Percentiles rank a stretch among this genome's conserved stretches.
phyloP scores from a whole-genome alignment of 2,797 vertebrate species.

The Decapterus maruadsi region DNA sequence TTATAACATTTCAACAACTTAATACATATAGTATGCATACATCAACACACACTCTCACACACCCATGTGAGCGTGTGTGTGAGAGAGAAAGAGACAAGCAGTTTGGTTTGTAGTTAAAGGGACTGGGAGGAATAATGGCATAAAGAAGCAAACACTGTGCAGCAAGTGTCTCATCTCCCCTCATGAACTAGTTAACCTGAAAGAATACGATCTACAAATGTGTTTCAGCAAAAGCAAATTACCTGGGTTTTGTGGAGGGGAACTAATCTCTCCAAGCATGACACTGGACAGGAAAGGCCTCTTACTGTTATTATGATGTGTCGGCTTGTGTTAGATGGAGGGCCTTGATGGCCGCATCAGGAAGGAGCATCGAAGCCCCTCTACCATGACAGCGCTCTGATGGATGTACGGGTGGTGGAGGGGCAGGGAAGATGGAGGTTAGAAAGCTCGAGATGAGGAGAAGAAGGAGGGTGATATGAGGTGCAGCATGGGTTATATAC shows the following conservation, averaged over 20 bases:
- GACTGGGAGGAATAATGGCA: slow-evolving; percentile 64
- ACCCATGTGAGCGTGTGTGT: neutral
- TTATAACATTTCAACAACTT: neutral
- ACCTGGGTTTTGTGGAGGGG: slow-evolving; percentile 89
- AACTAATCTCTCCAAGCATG: slow-evolving; percentile 91
- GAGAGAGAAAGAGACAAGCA: slow-evolving; percentile 15
- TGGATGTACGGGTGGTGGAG: slow-evolving; percentile 80
- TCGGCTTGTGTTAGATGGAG: slow-evolving; percentile 87
- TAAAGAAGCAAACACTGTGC: slow-evolving; percentile 71
- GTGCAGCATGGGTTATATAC: slow-evolving; percentile 65
- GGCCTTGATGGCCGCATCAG: slow-evolving; percentile 86
- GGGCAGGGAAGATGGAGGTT: slow-evolving; percentile 79
- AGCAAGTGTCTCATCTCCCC: slow-evolving; percentile 79
- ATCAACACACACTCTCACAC: neutral
- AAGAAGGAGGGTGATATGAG: slow-evolving; percentile 65
- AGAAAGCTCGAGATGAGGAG: slow-evolving; percentile 73
- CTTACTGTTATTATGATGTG: slow-evolving; percentile 92
- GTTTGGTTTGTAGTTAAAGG: slow-evolving; percentile 57
- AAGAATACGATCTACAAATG: slow-evolving; percentile 86
- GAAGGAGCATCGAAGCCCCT: slow-evolving; percentile 80
- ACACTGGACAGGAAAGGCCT: slow-evolving; percentile 89
- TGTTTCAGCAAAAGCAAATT: slow-evolving; percentile 88
- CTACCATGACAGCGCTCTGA: slow-evolving; percentile 83
- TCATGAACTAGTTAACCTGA: slow-evolving; percentile 84
- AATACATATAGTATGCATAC: neutral